A percentile compares a stretch with the other conserved stretches of the same genome.
phyloP scores from a whole-genome alignment of 2,797 vertebrate genomes.

The Gymnodraco acuticeps region DNA sequence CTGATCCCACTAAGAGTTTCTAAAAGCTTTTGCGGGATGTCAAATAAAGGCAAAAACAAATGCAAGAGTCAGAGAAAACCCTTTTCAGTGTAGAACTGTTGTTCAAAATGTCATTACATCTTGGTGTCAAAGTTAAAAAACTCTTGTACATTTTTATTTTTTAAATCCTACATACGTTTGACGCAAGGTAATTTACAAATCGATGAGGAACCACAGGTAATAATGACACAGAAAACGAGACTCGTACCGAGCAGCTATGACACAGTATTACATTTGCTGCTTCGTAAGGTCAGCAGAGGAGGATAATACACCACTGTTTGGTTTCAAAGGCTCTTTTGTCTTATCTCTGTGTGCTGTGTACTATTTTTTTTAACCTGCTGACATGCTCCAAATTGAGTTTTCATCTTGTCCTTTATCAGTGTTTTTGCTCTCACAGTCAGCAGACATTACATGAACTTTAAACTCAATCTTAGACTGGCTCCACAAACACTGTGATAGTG shows the following conservation, averaged over 20 bases:
- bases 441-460: slow-evolving; percentile 36
- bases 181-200: slow-evolving; percentile 1
- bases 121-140: not conserved
- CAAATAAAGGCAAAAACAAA: no score
- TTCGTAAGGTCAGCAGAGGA: slow-evolving; percentile 13
- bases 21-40: no score
- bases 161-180: slow-evolving; percentile 1
- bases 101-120: not conserved
- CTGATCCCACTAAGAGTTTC: no score
- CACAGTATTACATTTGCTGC: slow-evolving; percentile 9
- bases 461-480: slow-evolving; percentile 15
- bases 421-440: slow-evolving; percentile 20
- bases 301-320: slow-evolving; percentile 15
- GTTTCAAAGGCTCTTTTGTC: slow-evolving; percentile 45
- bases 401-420: slow-evolving; percentile 19
- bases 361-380: slow-evolving; percentile 27
- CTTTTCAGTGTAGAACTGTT: not conserved
- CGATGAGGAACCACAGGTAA: slow-evolving; percentile 26
- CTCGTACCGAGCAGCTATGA: slow-evolving; percentile 3
- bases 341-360: slow-evolving; percentile 10
- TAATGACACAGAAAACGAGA: slow-evolving; percentile 14
- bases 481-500: slow-evolving; percentile 16
- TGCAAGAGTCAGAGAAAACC: not conserved
- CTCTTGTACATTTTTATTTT: slow-evolving; percentile 3
- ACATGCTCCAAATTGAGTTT: slow-evolving; percentile 38